Evolutionary conservation across 2,113 vertebrate species (phyloP).

Genomic region (Tachycineta bicolor): DNA sequence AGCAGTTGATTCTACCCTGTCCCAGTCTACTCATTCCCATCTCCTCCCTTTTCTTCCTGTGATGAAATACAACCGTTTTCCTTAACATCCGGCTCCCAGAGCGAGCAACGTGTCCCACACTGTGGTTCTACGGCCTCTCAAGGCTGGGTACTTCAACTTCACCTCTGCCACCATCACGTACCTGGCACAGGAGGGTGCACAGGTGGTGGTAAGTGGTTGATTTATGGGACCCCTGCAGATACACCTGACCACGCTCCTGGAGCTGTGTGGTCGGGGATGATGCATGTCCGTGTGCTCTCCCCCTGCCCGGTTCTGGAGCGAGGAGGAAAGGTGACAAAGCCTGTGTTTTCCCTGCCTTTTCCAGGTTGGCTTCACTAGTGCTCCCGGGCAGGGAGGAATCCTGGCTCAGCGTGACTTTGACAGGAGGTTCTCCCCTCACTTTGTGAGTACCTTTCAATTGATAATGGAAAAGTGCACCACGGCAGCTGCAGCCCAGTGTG

Average conservation of each 20-base stretch:
- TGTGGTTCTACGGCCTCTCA: conserved; percentile 77
- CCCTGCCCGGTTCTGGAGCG: rapidly evolving
- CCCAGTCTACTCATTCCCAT: not conserved
- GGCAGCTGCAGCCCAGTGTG: not conserved
- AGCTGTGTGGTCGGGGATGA: not conserved
- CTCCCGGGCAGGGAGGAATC: conserved; percentile 94
- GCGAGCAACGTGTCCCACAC: conserved; percentile 96
- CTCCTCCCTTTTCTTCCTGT: not conserved
- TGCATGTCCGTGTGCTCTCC: not conserved
- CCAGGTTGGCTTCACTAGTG: conserved; percentile 92
- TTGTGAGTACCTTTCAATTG: not conserved
- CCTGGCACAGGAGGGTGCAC: conserved; percentile 90
- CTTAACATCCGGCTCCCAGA: conserved; percentile 64
- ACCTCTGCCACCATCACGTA: conserved; percentile 93
- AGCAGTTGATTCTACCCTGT: conserved; percentile 70
- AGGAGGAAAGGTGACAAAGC: not conserved
- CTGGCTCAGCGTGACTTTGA: conserved; percentile 94
- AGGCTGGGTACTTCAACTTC: conserved; percentile 87
- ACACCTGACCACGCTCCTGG: rapidly evolving
- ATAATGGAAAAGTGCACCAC: not conserved
- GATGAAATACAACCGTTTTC: not conserved
- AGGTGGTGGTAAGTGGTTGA: conserved; percentile 84
- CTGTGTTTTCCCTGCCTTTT: not conserved
- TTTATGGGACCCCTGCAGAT: not conserved
- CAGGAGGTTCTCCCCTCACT: conserved; percentile 86